Evolutionary conservation across 2,113 vertebrate genomes (phyloP).

Genomic region (Potamarius usumacintae): DNA sequence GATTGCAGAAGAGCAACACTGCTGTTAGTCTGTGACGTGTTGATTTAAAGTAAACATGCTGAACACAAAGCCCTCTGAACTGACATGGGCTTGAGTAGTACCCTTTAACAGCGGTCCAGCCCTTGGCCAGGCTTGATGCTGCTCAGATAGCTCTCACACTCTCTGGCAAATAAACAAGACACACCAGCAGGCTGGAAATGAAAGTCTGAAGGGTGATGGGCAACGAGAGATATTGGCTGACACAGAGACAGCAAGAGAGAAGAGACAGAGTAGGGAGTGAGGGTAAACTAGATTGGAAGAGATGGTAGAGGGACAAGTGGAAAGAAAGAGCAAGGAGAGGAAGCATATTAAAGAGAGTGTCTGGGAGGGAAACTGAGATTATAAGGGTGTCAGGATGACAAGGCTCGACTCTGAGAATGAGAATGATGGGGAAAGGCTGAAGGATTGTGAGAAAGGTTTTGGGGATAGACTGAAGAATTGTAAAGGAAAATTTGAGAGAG

Average conservation of each 20-base stretch:
- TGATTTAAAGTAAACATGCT: conserved; percentile 45
- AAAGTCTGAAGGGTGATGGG: conserved; percentile 41
- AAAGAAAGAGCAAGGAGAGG: conserved; percentile 16
- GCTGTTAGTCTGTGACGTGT: conserved; percentile 21
- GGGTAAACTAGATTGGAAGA: conserved; percentile 29
- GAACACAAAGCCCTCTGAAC: conserved; percentile 40
- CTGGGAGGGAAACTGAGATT: background rate
- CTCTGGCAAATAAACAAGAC: conserved; percentile 51
- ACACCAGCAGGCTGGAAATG: conserved; percentile 42
- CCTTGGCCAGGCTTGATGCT: conserved; percentile 12
- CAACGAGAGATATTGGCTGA: conserved; percentile 50
- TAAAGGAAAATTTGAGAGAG: background rate
- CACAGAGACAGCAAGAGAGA: conserved; percentile 17
- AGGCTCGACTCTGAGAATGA: background rate
- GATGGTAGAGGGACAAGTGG: background rate
- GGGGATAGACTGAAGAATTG: background rate
- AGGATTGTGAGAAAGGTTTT: background rate
- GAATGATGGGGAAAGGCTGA: background rate
- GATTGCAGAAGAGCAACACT: background rate
- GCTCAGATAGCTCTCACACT: conserved; percentile 40
- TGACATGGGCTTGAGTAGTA: conserved; percentile 24
- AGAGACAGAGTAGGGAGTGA: background rate
- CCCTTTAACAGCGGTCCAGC: background rate
- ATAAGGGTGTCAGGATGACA: background rate
- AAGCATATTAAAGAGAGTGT: conserved; percentile 20